These are phyloP conservation scores for Onchidella celtica DNA, from an alignment of 2,888 invertebrate species.

Conservation along the genomic window DNA sequence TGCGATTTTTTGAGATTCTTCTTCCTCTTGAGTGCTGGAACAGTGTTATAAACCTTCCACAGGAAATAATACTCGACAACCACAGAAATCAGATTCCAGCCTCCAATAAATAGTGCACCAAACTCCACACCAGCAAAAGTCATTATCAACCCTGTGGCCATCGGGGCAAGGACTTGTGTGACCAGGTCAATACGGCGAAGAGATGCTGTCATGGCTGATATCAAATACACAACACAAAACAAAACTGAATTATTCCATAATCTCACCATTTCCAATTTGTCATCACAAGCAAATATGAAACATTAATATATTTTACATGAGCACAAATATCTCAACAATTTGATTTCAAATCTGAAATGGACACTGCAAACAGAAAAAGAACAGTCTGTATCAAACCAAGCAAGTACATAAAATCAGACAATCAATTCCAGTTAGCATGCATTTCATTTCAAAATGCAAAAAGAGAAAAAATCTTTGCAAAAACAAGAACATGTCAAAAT, in stretches of 20 bases:
- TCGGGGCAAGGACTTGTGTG: constrained; percentile 81
- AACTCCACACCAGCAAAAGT: constrained; percentile 65
- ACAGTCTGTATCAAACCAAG: too few relatives aligned
- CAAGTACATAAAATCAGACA: too few relatives aligned
- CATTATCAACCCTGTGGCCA: constrained; percentile 82
- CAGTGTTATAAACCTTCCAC: constrained; percentile 78
- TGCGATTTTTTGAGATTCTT: constrained; percentile 56
- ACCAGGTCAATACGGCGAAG: constrained; percentile 81
- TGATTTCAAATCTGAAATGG: too few relatives aligned
- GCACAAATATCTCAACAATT: too few relatives aligned
- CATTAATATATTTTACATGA: too few relatives aligned
- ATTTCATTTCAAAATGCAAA: too few relatives aligned
- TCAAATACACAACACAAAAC: neutral
- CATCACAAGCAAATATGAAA: too few relatives aligned
- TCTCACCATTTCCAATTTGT: too few relatives aligned
- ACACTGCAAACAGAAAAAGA: too few relatives aligned
- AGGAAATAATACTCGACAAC: constrained; percentile 81
- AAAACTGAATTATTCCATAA: neutral
- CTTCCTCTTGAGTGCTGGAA: constrained; percentile 78
- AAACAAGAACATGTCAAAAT: too few relatives aligned
- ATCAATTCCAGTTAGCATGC: too few relatives aligned
- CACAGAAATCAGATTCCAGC: constrained; percentile 82
- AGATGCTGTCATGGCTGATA: constrained; percentile 81
- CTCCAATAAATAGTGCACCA: constrained; percentile 78
- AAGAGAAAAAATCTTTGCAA: too few relatives aligned